Evolutionary conservation across 2,113 vertebrate genomes (phyloP).

Genomic region (Corythornis cristatus): DNA sequence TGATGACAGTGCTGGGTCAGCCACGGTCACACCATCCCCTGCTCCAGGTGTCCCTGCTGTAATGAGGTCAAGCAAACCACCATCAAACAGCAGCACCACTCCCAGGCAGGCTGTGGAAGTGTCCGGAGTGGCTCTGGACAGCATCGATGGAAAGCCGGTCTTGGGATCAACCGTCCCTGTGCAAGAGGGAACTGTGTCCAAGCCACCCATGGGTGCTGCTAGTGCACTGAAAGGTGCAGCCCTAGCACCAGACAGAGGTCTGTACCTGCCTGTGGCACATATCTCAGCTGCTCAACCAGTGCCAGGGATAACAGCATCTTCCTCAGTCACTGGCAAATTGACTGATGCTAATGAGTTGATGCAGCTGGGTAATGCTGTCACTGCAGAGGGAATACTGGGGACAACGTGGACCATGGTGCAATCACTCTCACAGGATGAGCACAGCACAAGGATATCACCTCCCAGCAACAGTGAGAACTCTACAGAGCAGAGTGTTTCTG

Average conservation of each 20-base stretch:
- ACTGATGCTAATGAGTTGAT: neutral
- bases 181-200: fast-evolving
- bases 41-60: neutral
- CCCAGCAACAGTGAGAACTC: neutral
- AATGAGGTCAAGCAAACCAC: neutral
- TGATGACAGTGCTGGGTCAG: neutral
- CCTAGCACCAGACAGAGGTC: neutral
- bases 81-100: neutral
- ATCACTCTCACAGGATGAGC: neutral
- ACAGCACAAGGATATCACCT: neutral
- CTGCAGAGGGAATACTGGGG: fast-evolving
- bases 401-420: neutral
- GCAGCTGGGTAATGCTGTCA: neutral
- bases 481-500: neutral
- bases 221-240: neutral
- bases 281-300: fast-evolving
- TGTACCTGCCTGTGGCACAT: fast-evolving
- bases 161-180: neutral
- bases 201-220: neutral
- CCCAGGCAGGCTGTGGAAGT: neutral
- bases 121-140: neutral
- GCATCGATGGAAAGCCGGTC: neutral
- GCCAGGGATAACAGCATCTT: neutral
- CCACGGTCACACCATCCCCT: fast-evolving
- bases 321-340: neutral